Percentiles rank a stretch among this genome's conserved stretches.
Evolutionary conservation across 2,888 invertebrate species (phyloP).

Genomic region (Philereme transversata): DNA sequence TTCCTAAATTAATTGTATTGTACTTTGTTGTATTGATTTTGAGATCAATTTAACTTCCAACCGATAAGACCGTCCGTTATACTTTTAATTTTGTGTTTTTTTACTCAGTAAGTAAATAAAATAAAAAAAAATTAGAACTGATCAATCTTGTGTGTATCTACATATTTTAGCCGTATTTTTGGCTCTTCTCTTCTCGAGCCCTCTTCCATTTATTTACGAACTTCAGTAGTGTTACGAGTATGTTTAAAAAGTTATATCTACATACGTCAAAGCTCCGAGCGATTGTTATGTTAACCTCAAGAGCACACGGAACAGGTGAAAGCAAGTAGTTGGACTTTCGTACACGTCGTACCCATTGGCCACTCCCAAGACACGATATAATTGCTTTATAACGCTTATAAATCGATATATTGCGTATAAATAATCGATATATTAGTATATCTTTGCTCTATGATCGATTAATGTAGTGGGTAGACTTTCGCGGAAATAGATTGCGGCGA

Average conservation of each 20-base stretch:
- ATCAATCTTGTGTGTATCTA: no score
- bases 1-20: no score
- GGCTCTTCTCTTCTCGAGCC: no score
- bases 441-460: slow-evolving; percentile 20
- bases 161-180: no score
- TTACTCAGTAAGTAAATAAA: no score
- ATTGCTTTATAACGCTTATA: slow-evolving; percentile 27
- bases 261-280: slow-evolving; percentile 21
- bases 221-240: not conserved
- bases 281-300: slow-evolving; percentile 35
- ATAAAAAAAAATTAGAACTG: no score
- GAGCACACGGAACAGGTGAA: slow-evolving; percentile 42
- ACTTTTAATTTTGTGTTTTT: no score
- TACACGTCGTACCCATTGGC: slow-evolving; percentile 27
- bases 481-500: slow-evolving; percentile 9
- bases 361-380: slow-evolving; percentile 23
- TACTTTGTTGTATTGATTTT: no score
- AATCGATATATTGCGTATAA: slow-evolving; percentile 23
- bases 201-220: not conserved
- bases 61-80: no score
- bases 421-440: slow-evolving; percentile 24
- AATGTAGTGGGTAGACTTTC: slow-evolving; percentile 26
- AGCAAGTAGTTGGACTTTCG: slow-evolving; percentile 41
- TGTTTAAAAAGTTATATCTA: not conserved
- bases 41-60: no score